Percentiles rank a stretch among this genome's conserved stretches.
These are phyloP conservation scores for Nemopilema nomurai DNA, from an alignment of 30 jellyfish, hydroid and myxozoan species.

Conservation along the genomic window DNA sequence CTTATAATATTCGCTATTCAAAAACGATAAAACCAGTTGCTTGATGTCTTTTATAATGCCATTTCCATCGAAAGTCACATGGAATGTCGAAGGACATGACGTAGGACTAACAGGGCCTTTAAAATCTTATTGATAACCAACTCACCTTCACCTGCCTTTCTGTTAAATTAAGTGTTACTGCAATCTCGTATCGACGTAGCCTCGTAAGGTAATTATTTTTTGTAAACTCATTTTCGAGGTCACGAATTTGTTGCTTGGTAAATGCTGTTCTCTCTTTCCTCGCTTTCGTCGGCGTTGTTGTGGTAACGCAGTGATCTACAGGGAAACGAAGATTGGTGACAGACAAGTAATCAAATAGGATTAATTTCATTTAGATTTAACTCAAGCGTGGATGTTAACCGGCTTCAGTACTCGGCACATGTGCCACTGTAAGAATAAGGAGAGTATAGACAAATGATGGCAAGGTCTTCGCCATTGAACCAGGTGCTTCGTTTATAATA, in stretches of 20 bases:
- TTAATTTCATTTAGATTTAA: not conserved
- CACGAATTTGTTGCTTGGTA: constrained; percentile 95
- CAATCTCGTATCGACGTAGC: constrained; percentile 99
- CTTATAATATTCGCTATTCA: no score
- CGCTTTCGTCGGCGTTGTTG: constrained; percentile 89
- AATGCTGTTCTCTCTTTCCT: constrained; percentile 98
- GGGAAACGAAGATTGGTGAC: constrained; percentile 1
- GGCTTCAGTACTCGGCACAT: not conserved
- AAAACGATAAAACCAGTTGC: no score
- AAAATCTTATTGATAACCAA: not conserved
- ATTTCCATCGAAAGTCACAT: no score
- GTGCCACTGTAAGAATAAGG: not conserved
- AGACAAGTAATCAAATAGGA: not conserved
- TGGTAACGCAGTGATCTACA: constrained; percentile 85
- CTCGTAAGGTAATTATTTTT: constrained; percentile 92
- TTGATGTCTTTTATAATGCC: no score
- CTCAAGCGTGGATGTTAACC: not conserved
- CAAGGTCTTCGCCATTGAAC: not conserved
- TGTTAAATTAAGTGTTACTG: constrained; percentile 88
- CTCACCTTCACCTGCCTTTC: constrained; percentile 95
- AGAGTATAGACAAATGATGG: not conserved
- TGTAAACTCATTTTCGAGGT: constrained; percentile 92
- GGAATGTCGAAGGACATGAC: no score
- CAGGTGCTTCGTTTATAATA: not conserved
- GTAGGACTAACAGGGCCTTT: no score